phyloP scores from a whole-genome alignment of 2,113 vertebrate genomes.

The Psophia crepitans region DNA sequence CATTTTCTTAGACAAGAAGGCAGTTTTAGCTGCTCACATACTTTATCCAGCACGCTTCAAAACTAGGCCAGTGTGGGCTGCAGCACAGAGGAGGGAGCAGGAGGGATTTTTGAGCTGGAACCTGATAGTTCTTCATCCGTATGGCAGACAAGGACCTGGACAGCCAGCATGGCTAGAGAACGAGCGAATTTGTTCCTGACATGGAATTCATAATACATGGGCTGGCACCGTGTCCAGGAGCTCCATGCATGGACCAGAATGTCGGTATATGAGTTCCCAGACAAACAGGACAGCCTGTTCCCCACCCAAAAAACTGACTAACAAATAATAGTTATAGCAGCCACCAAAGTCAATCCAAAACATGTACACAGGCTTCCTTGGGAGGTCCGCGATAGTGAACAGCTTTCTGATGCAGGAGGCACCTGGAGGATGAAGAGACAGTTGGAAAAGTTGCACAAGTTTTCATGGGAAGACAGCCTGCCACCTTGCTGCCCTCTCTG shows the following conservation, averaged over 20 bases:
- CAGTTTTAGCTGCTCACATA: not conserved
- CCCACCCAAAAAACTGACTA: not conserved
- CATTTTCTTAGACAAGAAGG: not conserved
- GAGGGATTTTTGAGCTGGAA: not conserved
- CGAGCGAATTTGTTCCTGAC: not conserved
- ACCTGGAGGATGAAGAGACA: not conserved
- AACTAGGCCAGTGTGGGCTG: not conserved
- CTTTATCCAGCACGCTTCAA: not conserved
- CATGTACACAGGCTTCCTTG: not conserved
- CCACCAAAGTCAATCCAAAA: not conserved
- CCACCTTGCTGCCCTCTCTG: not conserved
- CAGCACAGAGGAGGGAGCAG: not conserved
- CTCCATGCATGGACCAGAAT: not conserved
- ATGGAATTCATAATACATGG: not conserved
- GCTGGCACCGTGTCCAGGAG: accelerated
- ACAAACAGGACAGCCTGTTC: not conserved
- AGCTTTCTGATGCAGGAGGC: not conserved
- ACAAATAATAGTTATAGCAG: not conserved
- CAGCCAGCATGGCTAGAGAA: not conserved
- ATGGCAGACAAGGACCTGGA: not conserved
- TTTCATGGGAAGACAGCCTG: not conserved
- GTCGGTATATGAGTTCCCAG: accelerated
- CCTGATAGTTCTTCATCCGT: not conserved
- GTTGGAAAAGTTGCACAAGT: not conserved
- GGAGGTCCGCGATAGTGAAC: accelerated